Conservation (phyloP, 2,888 invertebrate genomes). For the Phania funesta region DNA sequence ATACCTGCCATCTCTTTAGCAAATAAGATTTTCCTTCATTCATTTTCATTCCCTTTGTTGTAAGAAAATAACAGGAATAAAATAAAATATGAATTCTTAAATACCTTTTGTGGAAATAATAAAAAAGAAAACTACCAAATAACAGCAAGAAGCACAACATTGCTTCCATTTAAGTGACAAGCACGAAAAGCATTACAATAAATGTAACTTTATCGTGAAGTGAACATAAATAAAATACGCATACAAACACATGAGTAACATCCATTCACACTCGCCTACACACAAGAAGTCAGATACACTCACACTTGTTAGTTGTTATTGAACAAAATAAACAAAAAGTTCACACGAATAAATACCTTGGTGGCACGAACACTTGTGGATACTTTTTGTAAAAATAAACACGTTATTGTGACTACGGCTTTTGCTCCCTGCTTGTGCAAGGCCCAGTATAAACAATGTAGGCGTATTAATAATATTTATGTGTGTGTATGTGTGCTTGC, state of each 20-base stretch:
- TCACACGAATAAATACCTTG: not conserved
- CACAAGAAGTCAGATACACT: too few species aligned
- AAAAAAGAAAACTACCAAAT: not conserved
- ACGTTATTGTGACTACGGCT: not conserved
- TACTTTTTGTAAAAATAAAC: not conserved
- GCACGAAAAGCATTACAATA: constrained; percentile 44
- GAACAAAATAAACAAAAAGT: not conserved
- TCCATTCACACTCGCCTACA: not conserved
- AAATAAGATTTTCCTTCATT: too few species aligned
- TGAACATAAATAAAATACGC: not conserved
- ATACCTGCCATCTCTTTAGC: not conserved
- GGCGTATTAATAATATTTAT: not conserved
- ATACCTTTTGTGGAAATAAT: not conserved
- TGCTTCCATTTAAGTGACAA: constrained; percentile 47
- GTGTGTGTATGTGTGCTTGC: not conserved
- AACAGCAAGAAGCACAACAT: not conserved
- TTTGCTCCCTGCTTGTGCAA: not conserved
- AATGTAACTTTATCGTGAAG: constrained; percentile 28
- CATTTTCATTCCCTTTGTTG: not conserved
- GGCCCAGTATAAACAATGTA: not conserved
- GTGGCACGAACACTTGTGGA: constrained; percentile 11
- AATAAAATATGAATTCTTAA: not conserved
- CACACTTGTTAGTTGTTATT: not conserved
- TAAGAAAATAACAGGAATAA: not conserved
- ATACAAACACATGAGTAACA: not conserved